Evolutionary conservation across 2,113 vertebrate genomes (phyloP).

Genomic region (Scortum barcoo): DNA sequence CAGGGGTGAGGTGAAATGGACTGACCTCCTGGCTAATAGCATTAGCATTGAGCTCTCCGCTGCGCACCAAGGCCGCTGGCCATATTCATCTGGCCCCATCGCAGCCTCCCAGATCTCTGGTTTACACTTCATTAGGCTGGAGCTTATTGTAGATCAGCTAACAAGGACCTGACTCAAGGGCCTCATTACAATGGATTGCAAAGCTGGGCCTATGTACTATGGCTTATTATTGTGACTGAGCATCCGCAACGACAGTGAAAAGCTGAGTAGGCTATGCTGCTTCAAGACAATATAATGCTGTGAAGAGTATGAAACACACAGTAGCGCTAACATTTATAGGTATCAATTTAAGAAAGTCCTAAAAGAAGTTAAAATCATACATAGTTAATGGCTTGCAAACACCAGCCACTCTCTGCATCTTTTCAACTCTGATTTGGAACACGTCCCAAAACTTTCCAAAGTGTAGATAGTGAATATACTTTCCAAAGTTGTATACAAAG

Average conservation of each 20-base stretch:
- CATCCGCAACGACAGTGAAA: slow-evolving; percentile 36
- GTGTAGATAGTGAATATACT: slow-evolving; percentile 28
- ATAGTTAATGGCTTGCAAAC: slow-evolving; percentile 6
- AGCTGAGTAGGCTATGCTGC: slow-evolving; percentile 24
- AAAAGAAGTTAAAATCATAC: slow-evolving; percentile 22
- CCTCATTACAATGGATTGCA: slow-evolving; percentile 64
- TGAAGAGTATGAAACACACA: neutral
- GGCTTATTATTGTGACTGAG: slow-evolving; percentile 65
- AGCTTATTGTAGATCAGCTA: slow-evolving; percentile 73
- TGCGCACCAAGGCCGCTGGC: slow-evolving; percentile 33
- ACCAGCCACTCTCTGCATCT: slow-evolving; percentile 5
- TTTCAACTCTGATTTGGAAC: slow-evolving; percentile 5
- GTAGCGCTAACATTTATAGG: neutral
- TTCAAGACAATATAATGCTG: slow-evolving; percentile 28
- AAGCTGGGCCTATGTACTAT: slow-evolving; percentile 41
- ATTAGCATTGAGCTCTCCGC: slow-evolving; percentile 79
- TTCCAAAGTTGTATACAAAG: slow-evolving; percentile 40
- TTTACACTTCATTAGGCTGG: slow-evolving; percentile 80
- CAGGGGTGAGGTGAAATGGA: slow-evolving; percentile 59
- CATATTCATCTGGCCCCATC: slow-evolving; percentile 46
- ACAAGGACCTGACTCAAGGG: slow-evolving; percentile 76
- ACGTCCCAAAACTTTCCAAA: slow-evolving; percentile 48
- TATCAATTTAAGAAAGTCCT: neutral
- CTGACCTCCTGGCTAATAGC: slow-evolving; percentile 79
- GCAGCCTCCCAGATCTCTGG: slow-evolving; percentile 63